Percentiles rank a stretch among this genome's conserved stretches.
Evolutionary conservation across 2,888 invertebrate species (phyloP).

Genomic region (Caenorhabditis sinica): DNA sequence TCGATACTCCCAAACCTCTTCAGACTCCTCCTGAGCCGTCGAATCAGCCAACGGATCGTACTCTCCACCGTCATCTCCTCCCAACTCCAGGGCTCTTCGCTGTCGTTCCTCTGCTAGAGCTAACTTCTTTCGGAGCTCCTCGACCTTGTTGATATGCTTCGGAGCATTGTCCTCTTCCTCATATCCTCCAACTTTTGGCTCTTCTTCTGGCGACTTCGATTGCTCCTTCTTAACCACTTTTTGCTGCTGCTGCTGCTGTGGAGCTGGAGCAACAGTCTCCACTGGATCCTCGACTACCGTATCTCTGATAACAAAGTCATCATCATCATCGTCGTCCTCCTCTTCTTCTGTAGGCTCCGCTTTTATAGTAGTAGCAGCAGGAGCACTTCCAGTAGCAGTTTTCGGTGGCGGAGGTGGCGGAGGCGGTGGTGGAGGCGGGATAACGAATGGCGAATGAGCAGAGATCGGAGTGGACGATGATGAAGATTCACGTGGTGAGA

Average conservation of each 20-base stretch:
- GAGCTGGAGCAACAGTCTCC: background rate
- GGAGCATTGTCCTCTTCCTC: slow-evolving; percentile 21
- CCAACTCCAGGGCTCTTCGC: slow-evolving; percentile 29
- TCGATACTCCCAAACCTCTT: slow-evolving; percentile 49
- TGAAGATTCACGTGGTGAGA: slow-evolving; percentile 12
- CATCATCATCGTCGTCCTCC: slow-evolving; percentile 44
- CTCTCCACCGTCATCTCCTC: slow-evolving; percentile 59
- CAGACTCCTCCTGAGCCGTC: slow-evolving; percentile 17
- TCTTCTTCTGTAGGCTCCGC: slow-evolving; percentile 18
- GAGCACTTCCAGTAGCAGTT: background rate
- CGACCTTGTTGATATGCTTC: slow-evolving; percentile 33
- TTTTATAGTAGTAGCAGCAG: background rate
- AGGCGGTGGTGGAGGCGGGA: slow-evolving; percentile 24
- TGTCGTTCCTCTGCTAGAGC: slow-evolving; percentile 37
- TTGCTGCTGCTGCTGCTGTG: no score
- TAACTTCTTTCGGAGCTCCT: slow-evolving; percentile 33
- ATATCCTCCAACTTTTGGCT: background rate
- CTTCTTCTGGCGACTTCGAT: background rate
- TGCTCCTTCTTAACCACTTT: background rate
- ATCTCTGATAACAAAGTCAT: slow-evolving; percentile 59
- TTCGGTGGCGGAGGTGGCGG: slow-evolving; percentile 28
- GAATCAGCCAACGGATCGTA: slow-evolving; percentile 64
- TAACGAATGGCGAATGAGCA: background rate
- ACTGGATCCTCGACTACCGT: slow-evolving; percentile 47
- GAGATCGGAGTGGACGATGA: background rate